Conservation (phyloP, 2,113 vertebrate species). For the Lagopus muta region DNA sequence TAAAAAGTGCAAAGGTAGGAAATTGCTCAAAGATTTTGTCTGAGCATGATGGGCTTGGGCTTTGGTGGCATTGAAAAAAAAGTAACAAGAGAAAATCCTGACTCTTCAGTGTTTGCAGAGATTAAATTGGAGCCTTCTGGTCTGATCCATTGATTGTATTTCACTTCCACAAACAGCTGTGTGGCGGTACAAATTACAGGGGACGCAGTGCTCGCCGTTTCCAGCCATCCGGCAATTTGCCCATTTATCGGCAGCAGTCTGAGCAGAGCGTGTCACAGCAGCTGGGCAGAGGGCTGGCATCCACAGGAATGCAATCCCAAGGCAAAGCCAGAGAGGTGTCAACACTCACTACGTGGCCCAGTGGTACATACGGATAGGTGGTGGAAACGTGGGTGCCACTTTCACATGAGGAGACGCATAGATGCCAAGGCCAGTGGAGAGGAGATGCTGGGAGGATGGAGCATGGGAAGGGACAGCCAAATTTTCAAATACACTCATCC, state of each 20-base stretch:
- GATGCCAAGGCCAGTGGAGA: background rate
- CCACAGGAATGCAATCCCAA: background rate
- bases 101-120: background rate
- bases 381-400: background rate
- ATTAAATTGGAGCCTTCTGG: constrained; percentile 34
- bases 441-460: background rate
- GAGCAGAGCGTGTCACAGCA: background rate
- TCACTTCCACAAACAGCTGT: background rate
- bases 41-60: background rate
- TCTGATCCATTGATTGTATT: background rate
- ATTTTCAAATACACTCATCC: accelerated
- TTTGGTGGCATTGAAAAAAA: background rate
- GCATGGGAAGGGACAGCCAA: background rate
- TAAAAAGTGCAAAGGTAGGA: background rate
- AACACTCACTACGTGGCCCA: background rate
- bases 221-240: background rate
- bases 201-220: background rate
- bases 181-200: constrained; percentile 25
- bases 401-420: background rate
- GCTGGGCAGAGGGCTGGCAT: background rate
- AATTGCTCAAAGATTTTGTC: background rate
- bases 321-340: background rate
- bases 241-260: background rate
- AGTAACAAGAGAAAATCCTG: constrained; percentile 13
- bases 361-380: background rate